A percentile compares a stretch with the other conserved stretches of the same genome.
Evolutionary conservation across 2,888 invertebrate species (phyloP).

Genomic region (Drosophila formosana): DNA sequence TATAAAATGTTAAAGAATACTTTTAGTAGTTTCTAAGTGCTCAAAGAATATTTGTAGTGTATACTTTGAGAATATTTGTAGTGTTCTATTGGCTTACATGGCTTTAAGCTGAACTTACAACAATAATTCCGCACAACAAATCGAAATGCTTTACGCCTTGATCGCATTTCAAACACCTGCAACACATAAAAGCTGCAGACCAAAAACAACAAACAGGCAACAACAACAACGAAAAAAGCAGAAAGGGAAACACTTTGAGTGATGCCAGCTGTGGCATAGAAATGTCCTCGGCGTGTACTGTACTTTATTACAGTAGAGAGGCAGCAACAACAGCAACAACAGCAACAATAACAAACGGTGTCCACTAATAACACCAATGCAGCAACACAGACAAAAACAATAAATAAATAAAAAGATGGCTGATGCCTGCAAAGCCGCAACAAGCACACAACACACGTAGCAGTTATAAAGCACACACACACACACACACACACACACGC

Average conservation of each 20-base stretch:
- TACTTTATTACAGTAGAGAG: constrained; percentile 63
- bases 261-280: constrained; percentile 70
- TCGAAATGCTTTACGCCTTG: constrained; percentile 26
- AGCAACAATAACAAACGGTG: constrained; percentile 28
- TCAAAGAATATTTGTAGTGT: too few relatives aligned
- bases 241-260: constrained; percentile 62
- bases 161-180: constrained; percentile 45
- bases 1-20: too few relatives aligned
- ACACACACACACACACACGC: constrained; percentile 29
- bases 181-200: constrained; percentile 34
- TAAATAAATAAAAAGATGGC: constrained; percentile 78
- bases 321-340: constrained; percentile 4
- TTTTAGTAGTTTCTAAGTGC: too few relatives aligned
- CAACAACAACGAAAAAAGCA: background rate
- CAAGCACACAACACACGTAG: constrained; percentile 64
- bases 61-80: too few relatives aligned
- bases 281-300: constrained; percentile 57
- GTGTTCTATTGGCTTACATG: background rate
- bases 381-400: constrained; percentile 77
- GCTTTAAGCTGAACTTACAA: background rate
- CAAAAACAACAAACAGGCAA: constrained; percentile 14
- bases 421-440: constrained; percentile 76
- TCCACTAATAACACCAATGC: constrained; percentile 77
- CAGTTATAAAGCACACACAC: constrained; percentile 63
- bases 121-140: constrained; percentile 4